Base-by-base conservation (phyloP, 2,797 vertebrate species). In the Taeniopygia guttata region DNA sequence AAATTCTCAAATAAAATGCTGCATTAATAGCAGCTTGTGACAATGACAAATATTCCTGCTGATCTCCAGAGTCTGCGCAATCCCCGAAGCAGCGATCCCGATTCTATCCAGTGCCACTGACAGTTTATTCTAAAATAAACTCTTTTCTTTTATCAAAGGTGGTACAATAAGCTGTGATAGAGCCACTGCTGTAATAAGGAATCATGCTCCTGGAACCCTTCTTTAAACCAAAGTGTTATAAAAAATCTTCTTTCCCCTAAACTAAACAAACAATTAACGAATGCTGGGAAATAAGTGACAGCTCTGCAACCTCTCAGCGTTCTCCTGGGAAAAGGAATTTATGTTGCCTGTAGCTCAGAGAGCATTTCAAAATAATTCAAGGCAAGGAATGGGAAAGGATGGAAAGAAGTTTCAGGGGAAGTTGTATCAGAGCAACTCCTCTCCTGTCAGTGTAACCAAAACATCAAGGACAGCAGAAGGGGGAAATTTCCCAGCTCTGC, bases 201-300 rank as follows among this genome's bases (percentile, higher is more conserved):
- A 63, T 80, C 74, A 10, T 25, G 45, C 26, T 86, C 16, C 68
- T 87, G 48, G 59, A 96, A 79, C 45, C 5, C 36, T 78, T 75
- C 36, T 91, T 75, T 86, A 70, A 84, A 78, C 27, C 51, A 29
- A 89, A 86, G 49, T 59, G 54, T 76, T 74, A 84, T 84, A 84
- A 93, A 95, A 80, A 18, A n/a, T 51, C 59, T 75, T 60, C n/a
- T 82, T 91, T 27, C 66, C 26, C 16, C 26, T 20, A 46, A 62
- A 91, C 51, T 30, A 76, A 93, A 68, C 55, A 92, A 90, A 90
- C 58, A 94, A 95, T 96, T 95, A 92, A 90, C 5, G 11, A 49
- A 78, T 59, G 58, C 64, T 84, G 19, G 67, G 79, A 74, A 81
- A 55, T 62, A 87, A 92, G 55, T 90, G 82, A 72, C 64, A 79